Evolutionary conservation across 1,140 invertebrate species (phyloP).

Genomic region (Macrobrachium rosenbergii): DNA sequence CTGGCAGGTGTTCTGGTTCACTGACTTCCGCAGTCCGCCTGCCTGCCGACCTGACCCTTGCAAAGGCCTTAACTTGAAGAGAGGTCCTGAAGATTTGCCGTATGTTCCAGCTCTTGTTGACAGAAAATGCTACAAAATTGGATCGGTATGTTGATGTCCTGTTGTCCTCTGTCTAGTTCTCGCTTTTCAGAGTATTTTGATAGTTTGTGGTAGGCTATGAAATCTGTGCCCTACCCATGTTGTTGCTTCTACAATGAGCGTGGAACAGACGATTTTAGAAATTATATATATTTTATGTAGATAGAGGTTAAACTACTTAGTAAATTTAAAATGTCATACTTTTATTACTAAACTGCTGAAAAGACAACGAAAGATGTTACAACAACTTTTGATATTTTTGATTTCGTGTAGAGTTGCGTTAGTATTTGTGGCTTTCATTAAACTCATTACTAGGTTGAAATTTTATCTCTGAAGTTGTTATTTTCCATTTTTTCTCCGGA

Average conservation of each 20-base stretch:
- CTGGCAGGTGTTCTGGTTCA: conserved; percentile 63
- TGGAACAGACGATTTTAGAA: too few species aligned
- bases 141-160: conserved; percentile 41
- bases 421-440: too few species aligned
- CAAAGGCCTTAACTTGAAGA: conserved; percentile 54
- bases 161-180: not conserved
- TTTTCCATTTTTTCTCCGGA: not conserved
- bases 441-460: not conserved
- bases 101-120: conserved; percentile 49
- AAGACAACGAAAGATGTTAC: too few species aligned
- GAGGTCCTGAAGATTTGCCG: conserved; percentile 45
- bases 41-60: conserved; percentile 58
- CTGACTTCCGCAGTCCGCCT: conserved; percentile 21
- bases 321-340: too few species aligned
- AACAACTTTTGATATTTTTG: too few species aligned
- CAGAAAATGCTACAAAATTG: conserved; percentile 53
- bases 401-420: too few species aligned
- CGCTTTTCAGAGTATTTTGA: not conserved
- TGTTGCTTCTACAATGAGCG: too few species aligned
- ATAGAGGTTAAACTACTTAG: too few species aligned
- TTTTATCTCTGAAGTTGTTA: not conserved
- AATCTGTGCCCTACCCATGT: too few species aligned
- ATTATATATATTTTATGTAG: too few species aligned
- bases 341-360: too few species aligned
- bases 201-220: not conserved